Percentiles rank a stretch among this genome's conserved stretches.
Conservation (phyloP, 2,797 vertebrate genomes). For the Hirundo rustica region DNA sequence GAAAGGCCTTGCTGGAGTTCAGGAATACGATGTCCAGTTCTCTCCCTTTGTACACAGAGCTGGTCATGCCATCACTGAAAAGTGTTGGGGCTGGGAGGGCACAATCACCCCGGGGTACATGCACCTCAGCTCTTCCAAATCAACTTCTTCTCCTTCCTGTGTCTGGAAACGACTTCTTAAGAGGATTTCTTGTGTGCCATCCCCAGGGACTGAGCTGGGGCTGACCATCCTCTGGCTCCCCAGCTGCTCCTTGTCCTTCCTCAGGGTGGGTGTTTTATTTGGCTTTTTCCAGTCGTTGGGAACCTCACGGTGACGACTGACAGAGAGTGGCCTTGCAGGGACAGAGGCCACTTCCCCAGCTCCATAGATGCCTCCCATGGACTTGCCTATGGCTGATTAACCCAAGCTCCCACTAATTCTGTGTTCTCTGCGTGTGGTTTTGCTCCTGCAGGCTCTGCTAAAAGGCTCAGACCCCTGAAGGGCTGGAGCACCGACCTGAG, state of each 20-base stretch:
- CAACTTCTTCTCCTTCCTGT: background rate
- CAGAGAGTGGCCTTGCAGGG: background rate
- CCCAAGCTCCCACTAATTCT: background rate
- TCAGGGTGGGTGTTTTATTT: background rate
- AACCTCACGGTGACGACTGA: background rate
- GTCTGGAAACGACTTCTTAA: background rate
- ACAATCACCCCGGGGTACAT: background rate
- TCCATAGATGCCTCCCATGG: background rate
- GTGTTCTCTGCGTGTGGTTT: background rate
- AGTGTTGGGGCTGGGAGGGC: background rate
- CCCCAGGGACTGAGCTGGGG: background rate
- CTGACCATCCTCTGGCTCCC: background rate
- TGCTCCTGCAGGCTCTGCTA: background rate
- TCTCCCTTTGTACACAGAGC: background rate
- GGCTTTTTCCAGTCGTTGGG: accelerated
- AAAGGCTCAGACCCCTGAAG: background rate
- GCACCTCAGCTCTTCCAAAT: background rate
- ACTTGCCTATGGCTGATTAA: background rate
- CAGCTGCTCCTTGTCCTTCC: background rate
- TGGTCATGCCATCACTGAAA: background rate
- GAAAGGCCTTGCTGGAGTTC: background rate
- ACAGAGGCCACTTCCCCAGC: background rate
- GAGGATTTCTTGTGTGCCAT: background rate
- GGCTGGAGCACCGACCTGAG: background rate
- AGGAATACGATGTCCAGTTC: background rate